A percentile compares a stretch with the other conserved stretches of the same genome.
phyloP scores from a whole-genome alignment of 92 coral and sea anemone genomes.

The Pocillopora meandrina region DNA sequence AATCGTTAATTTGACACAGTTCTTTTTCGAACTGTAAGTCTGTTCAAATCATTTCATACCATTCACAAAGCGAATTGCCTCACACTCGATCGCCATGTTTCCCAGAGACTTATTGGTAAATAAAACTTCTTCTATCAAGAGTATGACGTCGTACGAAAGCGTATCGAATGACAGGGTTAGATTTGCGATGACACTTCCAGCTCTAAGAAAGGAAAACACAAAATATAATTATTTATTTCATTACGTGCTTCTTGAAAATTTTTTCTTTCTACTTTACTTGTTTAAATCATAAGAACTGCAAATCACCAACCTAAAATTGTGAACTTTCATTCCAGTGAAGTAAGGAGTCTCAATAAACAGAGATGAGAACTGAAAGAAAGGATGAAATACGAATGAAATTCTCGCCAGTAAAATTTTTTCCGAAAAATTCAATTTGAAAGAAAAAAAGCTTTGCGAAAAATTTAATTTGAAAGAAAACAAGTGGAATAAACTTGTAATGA shows the following conservation, averaged over 20 bases:
- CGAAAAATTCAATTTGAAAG: too few relatives aligned
- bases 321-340: conserved; percentile 10
- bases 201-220: neutral
- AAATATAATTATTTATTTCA: too few relatives aligned
- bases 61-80: neutral
- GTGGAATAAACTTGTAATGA: too few relatives aligned
- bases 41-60: neutral
- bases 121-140: conserved; percentile 3
- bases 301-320: neutral
- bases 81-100: neutral
- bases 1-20: too few relatives aligned
- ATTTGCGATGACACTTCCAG: conserved; percentile 7
- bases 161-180: neutral
- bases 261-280: neutral
- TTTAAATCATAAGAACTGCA: neutral
- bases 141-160: conserved; percentile 6
- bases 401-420: neutral
- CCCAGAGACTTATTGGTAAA: conserved; percentile 1
- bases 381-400: neutral
- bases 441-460: too few relatives aligned
- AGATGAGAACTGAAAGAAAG: neutral
- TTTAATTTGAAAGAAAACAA: too few relatives aligned
- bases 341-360: neutral
- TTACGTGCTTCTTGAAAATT: too few relatives aligned
- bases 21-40: too few relatives aligned